Base-by-base conservation (phyloP, 2,888 invertebrate species). In the Aethes cnicana region DNA sequence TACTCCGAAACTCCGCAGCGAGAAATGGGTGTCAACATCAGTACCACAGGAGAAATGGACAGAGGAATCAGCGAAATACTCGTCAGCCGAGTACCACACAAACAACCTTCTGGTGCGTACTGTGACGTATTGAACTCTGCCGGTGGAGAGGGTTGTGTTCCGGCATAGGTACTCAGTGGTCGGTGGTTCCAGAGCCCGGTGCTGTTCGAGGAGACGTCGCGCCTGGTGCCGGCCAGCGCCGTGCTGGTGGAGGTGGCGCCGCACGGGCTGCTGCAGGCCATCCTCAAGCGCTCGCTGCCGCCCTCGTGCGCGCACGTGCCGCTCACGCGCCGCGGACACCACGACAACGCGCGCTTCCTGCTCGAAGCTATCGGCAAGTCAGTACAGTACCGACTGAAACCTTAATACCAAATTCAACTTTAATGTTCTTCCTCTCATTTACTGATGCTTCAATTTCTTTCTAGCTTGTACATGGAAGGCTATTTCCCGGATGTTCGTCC, bases 191-290 rank as follows among this genome's bases (percentile, higher is more conserved):
- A 82, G 63, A 92, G 84, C 52, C 91, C 93, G 2, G 94, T 94
- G 0, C 77, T 92, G 2, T 95, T 95, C 66, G 95, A 96, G 72
- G 96, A 97, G 77, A 94, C 94, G 0, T 84, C 94, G 4, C 87
- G 83, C 42, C 88, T 94, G 65, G 93, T 97, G 46, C 96, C 96
- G 0, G 84, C 91, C 4, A 92, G 95, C 68, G 95, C 96, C 0
- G 86, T 96, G n/a, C 90, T 93, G 1, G 92, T 97, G 39, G 97
- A 97, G 79, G 92, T 97, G 53, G 96, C 96, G 0, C 97, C 97
- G 0, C 97, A 97, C 64, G 94, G 95, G 14, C 86, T 97, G 12
- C 87, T 97, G 14, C 96, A 96, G 76, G 94, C 96, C 0, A 95
- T 97, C 58, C 77, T 97, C 6, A 94, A 94, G 68, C 89, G 95